These are phyloP conservation scores for Catocala sponsa DNA, from an alignment of 2,888 invertebrate genomes.

Conservation along the genomic window DNA sequence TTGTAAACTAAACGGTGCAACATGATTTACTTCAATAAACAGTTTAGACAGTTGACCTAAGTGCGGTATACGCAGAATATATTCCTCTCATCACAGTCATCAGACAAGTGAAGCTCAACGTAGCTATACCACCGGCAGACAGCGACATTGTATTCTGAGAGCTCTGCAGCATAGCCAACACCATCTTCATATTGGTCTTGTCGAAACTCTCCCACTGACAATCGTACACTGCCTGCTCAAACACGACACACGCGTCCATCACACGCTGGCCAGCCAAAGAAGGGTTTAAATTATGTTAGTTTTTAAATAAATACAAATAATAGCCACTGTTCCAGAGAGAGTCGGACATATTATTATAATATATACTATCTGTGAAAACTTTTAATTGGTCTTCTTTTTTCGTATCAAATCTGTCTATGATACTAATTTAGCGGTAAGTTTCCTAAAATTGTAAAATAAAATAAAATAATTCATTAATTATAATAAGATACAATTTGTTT, in stretches of 20 bases:
- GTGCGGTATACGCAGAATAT: conserved; percentile 72
- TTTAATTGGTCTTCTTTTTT: no score
- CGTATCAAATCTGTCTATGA: no score
- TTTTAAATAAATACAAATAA: no score
- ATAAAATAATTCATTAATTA: no score
- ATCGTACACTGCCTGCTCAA: conserved; percentile 66
- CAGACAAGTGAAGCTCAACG: conserved; percentile 61
- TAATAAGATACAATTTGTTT: no score
- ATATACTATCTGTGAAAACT: no score
- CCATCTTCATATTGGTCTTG: conserved; percentile 63
- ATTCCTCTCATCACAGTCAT: conserved; percentile 65
- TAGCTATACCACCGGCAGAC: conserved; percentile 70
- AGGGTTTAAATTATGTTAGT: no score
- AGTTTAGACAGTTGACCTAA: conserved; percentile 59
- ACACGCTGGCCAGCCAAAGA: conserved; percentile 64
- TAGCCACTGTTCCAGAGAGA: no score
- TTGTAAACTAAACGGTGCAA: neutral
- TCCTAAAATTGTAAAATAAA: no score
- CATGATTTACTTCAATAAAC: neutral
- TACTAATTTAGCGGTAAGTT: no score
- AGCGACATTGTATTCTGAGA: conserved; percentile 67
- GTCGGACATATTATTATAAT: no score
- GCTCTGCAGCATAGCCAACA: conserved; percentile 65
- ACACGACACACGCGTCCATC: conserved; percentile 63
- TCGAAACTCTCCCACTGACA: conserved; percentile 76